These are phyloP conservation scores for Scomber scombrus DNA, from an alignment of 2,113 vertebrate species.

Conservation along the genomic window DNA sequence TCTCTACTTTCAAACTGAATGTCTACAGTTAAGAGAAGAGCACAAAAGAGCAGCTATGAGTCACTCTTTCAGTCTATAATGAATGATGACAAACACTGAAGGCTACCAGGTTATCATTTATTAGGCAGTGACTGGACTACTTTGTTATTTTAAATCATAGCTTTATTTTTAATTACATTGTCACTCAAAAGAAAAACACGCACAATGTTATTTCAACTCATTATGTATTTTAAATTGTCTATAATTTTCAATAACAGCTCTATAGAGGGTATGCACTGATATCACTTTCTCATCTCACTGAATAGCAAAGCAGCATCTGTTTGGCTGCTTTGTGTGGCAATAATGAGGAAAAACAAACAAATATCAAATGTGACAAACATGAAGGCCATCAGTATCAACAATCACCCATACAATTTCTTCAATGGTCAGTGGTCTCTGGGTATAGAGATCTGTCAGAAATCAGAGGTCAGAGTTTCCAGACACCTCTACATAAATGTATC, in stretches of 20 bases:
- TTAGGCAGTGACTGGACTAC: neutral
- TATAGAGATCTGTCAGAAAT: too few species aligned
- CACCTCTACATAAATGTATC: too few species aligned
- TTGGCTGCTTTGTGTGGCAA: neutral
- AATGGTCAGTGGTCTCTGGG: too few species aligned
- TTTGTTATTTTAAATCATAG: neutral
- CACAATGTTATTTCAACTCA: too few species aligned
- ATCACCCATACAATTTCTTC: neutral
- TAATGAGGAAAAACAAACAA: neutral
- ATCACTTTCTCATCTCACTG: neutral
- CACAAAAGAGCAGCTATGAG: conserved; percentile 75
- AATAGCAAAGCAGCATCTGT: neutral
- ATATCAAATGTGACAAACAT: neutral
- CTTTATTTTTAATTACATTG: neutral
- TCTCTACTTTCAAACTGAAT: conserved; percentile 82
- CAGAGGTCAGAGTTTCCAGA: too few species aligned
- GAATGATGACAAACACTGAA: neutral
- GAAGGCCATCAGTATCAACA: neutral
- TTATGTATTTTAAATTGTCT: too few species aligned
- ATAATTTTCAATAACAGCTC: neutral
- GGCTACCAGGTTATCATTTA: neutral
- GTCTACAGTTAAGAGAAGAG: conserved; percentile 82
- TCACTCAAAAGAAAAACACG: neutral
- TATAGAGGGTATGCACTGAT: conserved; percentile 13
- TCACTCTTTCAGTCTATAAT: conserved; percentile 49